Base-by-base conservation (phyloP, 2,113 vertebrate genomes). In the Cichladusa arquata region DNA sequence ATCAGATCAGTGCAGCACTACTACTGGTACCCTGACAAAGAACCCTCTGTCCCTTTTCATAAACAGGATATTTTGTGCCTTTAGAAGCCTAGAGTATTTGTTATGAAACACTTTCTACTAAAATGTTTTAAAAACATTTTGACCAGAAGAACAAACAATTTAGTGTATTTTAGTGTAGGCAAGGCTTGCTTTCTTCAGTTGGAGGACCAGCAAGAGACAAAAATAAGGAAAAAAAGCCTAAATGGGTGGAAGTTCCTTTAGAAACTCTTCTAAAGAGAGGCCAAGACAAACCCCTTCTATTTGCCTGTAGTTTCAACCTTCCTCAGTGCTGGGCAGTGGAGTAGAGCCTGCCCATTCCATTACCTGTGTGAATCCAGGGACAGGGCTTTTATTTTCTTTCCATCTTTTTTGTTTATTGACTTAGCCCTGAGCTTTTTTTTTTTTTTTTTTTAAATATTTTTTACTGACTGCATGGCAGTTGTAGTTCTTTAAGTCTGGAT, bases 51-150 rank as follows among this genome's bases (percentile, higher is more conserved):
- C 73, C 34, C 19, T 78, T 60, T 23, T 57, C 54, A 19, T 19
- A n/a, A 64, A 34, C 4, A 33, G 74, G 42, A 1, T 66, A 31
- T 25, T 57, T 31, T 58, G 64, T 88, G 71, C 76, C 70, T 90
- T 57, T 54, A 76, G 56, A 90, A 90, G 34, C 33, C 11, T 24
- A 3, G 47, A 92, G 58, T 45, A 54, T 65, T 83, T 92, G 81
- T 69, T 65, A 70, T 1, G 4, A 92, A 58, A 70, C 42, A 38
- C 53, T 72, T 90, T 45, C 18, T 51, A 50, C 58, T 42, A 64
- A 80, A 93, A 72, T 6, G 26, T 82, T 86, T 88, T 60, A 50
- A 80, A 94, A 82, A 29, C 74, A 6, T 93, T 95, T 90, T 94
- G 90, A 96, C 76, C 64, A 42, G 58, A 58, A 81, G 23, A 96